Base-by-base conservation (phyloP, 2,113 vertebrate species). In the Lycocorax pyrrhopterus region DNA sequence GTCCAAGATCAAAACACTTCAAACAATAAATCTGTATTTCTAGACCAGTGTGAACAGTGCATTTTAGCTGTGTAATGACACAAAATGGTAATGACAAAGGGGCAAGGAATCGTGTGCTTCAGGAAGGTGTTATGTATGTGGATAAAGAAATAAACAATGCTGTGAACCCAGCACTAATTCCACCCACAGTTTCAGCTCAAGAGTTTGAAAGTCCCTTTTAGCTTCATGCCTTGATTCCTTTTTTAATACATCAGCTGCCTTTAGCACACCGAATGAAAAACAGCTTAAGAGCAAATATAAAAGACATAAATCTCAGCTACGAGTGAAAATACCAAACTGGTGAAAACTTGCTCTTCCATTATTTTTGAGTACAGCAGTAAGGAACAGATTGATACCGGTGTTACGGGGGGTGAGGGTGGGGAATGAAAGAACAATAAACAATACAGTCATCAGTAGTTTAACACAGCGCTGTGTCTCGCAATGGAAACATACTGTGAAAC, bases 401-500 rank as follows among this genome's bases (percentile, higher is more conserved):
- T 91, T 86, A 22, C 4, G 16, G 71, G 77, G 78, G 59, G 39
- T 58, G 66, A 86, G 85, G 60, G 62, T 59, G 59, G 59, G 55
- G 76, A 97, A 93, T 74, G 96, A 93, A 94, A 94, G 97, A 98
- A 97, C 96, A 97, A 87, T 96, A 91, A 93, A 90, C 83, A 97
- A 97, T 90, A 94, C 68, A 58, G 94, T 92, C 94, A 95, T 95
- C 83, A 37, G 87, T 84, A 93, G 94, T 93, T 96, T 94, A 83
- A 81, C 94, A 95, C 95, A 95, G 93, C 66, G 55, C 91, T 91
- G 84, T 71, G 90, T 96, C 97, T 97, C 75, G 94, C 95, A 97
- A 97, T 66, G 29, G 96, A 98, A 97, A 97, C 98, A 98, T 97
- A 98, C 97, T 97, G 96, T 73, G 96, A 97, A 97, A 98, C 97